Evolutionary conservation across 2,888 invertebrate genomes (phyloP).

Genomic region (Cephus pulcher): DNA sequence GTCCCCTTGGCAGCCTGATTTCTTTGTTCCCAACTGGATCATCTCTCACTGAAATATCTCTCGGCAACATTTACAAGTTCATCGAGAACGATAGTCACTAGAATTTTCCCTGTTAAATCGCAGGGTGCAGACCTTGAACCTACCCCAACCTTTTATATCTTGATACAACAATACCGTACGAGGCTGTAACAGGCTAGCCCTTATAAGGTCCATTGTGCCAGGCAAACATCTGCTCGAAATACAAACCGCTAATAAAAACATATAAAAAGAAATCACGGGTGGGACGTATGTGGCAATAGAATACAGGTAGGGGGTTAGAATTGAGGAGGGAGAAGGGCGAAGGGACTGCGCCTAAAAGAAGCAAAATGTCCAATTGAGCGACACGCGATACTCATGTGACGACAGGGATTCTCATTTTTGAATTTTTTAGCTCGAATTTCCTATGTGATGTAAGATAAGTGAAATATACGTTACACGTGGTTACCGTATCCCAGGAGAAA

Average conservation of each 20-base stretch:
- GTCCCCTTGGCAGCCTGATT: neutral
- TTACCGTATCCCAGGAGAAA: neutral
- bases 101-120: neutral
- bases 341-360: neutral
- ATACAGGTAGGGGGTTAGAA: neutral
- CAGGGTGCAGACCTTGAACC: constrained; percentile 23
- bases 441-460: neutral
- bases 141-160: constrained; percentile 58
- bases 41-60: neutral
- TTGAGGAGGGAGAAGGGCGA: neutral
- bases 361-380: constrained; percentile 11
- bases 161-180: constrained; percentile 51
- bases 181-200: constrained; percentile 55
- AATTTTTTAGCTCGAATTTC: neutral
- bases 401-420: neutral
- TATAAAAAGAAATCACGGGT: constrained; percentile 32
- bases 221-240: constrained; percentile 64
- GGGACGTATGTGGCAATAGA: neutral
- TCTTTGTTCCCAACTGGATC: neutral
- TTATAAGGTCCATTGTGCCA: constrained; percentile 50
- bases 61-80: neutral
- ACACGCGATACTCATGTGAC: constrained; percentile 12
- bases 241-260: constrained; percentile 65
- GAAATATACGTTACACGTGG: neutral
- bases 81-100: neutral